Base-by-base conservation (phyloP, 2,113 vertebrate species). In the Paramisgurnus dabryanus region DNA sequence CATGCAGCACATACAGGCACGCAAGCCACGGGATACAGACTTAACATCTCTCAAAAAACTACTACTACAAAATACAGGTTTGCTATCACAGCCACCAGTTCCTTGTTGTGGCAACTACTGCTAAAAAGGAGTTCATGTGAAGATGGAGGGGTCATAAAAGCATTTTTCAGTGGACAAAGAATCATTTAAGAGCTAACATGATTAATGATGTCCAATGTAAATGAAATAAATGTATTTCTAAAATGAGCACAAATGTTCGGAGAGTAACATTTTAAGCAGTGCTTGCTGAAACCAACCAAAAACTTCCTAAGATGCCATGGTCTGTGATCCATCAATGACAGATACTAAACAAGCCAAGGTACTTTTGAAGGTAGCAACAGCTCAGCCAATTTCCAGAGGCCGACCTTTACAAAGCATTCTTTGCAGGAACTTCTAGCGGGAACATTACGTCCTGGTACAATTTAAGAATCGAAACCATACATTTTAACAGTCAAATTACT, bases 361-460 rank as follows among this genome's bases (percentile, higher is more conserved):
- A 57, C 17, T 57, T 15, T n/a, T 9, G 17, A 58, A 58, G 6
- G 17, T 18, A 47, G 9, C 45, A 47, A 47, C 45, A 47, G 10
- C 45, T 70, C 47, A 55, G 15, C 39, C 39, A 27, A 10, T 60
- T 60, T 73, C n/a, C 40, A 22, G 15, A 27, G n/a, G 55, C 4
- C 12, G 15, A 4, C 11, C 15, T 53, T 53, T 5, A 53, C 12
- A 50, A 53, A 53, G 55, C 18, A 63, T 27, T 61, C 57, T 75
- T 75, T 63, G 4, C 58, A 47, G 5, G 8, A 47, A 64, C 7
- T 7, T 65, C 63, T 39, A 57, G 34, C 64, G 67, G 50, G 50
- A 45, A 67, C 67, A 83, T 69, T 57, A 53, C 74, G 70, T 76
- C 64, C 10, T 69, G 77, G 78, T 65, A 68, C 67, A 64, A 64